Evolutionary conservation across 2,113 vertebrate genomes (phyloP), one percentile per base, ranked within the genome.

Genomic region (Jacana jacana): DNA sequence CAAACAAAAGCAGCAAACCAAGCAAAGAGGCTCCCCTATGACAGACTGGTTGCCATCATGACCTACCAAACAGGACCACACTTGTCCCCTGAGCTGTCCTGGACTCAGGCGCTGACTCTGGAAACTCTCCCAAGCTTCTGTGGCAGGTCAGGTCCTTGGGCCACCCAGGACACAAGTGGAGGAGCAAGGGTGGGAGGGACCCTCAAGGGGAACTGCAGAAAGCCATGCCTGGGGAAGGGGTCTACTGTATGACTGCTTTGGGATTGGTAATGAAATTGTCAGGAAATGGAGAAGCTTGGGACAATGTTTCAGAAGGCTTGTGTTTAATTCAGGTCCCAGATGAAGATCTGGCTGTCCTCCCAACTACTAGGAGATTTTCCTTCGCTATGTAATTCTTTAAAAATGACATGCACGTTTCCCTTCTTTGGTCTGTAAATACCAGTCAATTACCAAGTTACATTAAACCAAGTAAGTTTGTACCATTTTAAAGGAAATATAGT

Each of bases 41-140:
- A 88, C 0, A 77, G 46, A 77, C 52, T 0, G 0, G 46, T 7
- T 91, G 33, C 35, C 49, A 55, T n/a, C 11, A 17, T 5, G 28
- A 65, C n/a, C 27, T 48, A 17, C 25, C 0, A 0, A 77, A 73
- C 28, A 37, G 51, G 51, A 72, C 42, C 79, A 60, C 80, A 61
- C 20, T 39, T 0, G 0, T 54, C 25, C 25, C n/a, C 33, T 46
- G 55, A 86, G 24, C 77, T 2, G 1, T 37, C n/a, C 54, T 27
- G 28, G n/a, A 39, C 30, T 44, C 10, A 0, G 10, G 28, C 0
- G 0, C 48, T 17, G 31, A 17, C 51, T 65, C 54, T 40, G 72
- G 24, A 64, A 91, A 79, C 0, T 11, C 37, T 75, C 65, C 83
- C 35, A 13, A 49, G 51, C 31, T 58, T 33, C 71, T 83, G 54